These are phyloP conservation scores for Enteromius unitaeniatus DNA, from an alignment of 2,797 vertebrate species.

Conservation along the genomic window DNA sequence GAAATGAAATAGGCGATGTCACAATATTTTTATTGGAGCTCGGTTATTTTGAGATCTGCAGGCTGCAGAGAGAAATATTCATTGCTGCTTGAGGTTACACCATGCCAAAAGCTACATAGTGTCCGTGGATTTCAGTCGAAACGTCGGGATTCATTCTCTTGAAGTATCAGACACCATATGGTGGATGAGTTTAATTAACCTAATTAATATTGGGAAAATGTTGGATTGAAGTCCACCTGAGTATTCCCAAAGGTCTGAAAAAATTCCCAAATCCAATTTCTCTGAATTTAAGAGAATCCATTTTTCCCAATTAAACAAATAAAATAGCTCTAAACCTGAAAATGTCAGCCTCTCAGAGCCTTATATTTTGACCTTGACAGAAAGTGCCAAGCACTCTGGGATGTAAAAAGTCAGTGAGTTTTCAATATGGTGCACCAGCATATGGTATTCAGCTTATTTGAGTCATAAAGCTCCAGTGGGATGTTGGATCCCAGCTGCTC, in stretches of 20 bases:
- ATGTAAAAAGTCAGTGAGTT: conserved; percentile 17
- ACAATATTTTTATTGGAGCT: conserved; percentile 57
- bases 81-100: conserved; percentile 24
- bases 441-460: conserved; percentile 47
- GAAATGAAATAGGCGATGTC: conserved; percentile 48
- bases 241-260: conserved; percentile 16
- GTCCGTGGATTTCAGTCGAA: conserved; percentile 26
- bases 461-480: conserved; percentile 48
- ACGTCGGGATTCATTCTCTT: conserved; percentile 19
- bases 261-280: not conserved
- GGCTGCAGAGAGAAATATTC: conserved; percentile 48
- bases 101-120: conserved; percentile 49
- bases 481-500: conserved; percentile 37
- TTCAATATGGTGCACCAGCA: conserved; percentile 26
- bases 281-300: not conserved
- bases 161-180: conserved; percentile 47
- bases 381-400: not conserved
- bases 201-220: conserved; percentile 46
- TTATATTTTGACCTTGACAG: conserved; percentile 30
- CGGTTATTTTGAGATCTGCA: conserved; percentile 48
- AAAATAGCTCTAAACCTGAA: not conserved
- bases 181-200: conserved; percentile 55
- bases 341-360: not conserved
- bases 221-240: conserved; percentile 8
- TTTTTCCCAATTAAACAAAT: not conserved